Conservation (phyloP, 1,140 invertebrate genomes). For the Nymphalis io region DNA sequence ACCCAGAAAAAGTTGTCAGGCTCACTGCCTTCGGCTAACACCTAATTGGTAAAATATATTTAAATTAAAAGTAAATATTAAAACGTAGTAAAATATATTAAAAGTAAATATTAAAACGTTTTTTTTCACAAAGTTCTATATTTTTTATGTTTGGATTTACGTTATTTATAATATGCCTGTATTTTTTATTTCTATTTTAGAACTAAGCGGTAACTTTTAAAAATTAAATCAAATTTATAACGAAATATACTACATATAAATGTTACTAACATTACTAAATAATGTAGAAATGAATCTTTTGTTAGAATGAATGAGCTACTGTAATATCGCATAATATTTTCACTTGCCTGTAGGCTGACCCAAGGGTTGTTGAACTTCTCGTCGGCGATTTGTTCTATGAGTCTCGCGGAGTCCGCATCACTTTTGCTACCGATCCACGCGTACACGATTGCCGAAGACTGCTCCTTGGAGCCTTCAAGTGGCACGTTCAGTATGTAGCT, state of each 20-base stretch:
- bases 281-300: too few relatives aligned
- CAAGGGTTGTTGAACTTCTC: conserved; percentile 95
- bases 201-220: too few relatives aligned
- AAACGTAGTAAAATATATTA: conserved; percentile 4
- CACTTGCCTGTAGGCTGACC: conserved; percentile 87
- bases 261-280: too few relatives aligned
- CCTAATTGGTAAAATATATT: conserved; percentile 68
- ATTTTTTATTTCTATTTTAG: too few relatives aligned
- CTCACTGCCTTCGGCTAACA: conserved; percentile 97
- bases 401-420: conserved; percentile 92
- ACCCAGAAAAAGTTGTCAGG: conserved; percentile 99
- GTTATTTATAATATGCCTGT: too few relatives aligned
- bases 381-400: conserved; percentile 96
- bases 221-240: too few relatives aligned
- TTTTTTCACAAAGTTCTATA: too few relatives aligned
- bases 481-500: conserved; percentile 98
- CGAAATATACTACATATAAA: too few relatives aligned
- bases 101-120: too few relatives aligned
- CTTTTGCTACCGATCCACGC: conserved; percentile 97
- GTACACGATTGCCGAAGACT: conserved; percentile 95
- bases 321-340: not conserved
- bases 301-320: too few relatives aligned
- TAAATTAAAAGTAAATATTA: not conserved
- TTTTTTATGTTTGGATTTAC: too few relatives aligned
- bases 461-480: conserved; percentile 94